Base-by-base conservation (phyloP, 2,888 invertebrate species). In the Agrilus mali region DNA sequence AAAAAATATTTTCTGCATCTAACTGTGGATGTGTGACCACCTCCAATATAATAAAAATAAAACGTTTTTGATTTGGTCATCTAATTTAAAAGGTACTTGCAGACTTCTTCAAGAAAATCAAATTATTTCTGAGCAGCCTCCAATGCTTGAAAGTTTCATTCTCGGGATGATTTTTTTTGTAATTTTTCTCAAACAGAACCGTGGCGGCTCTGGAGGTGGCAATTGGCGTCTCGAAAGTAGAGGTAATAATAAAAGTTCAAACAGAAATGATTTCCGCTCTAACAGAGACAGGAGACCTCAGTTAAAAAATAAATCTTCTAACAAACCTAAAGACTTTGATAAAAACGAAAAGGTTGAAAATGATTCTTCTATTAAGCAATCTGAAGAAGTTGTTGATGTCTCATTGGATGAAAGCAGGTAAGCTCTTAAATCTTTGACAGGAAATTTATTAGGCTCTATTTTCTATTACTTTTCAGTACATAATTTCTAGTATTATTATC, bases 351-450 rank as follows among this genome's bases (percentile, higher is more conserved):
- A 45, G 10, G 50, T 52, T 15, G 47, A 48, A n/a, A 47, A 51
- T 38, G 55, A 56, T 40, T 42, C 54, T 38, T 55, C 56, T 31
- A 46, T 46, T 33, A 57, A 56, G 34, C 58, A 57, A 13, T 45
- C 38, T 37, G 44, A 53, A 32, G 40, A 44, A n/a, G 45, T 40
- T 37, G 38, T 42, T 39, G 42, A 44, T 44, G 44, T 34, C 42
- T 40, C 44, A 31, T 34, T 41, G 17, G 46, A 46, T 36, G 44
- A 46, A 13, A 48, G 15, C 46, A 48, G 46, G 48, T 48, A 48
- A 48, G 48, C 27, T 27, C 8, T 27, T 27, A 10, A 27, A 27
- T 3, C 10, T 27, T 7, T 27, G 8, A 8, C 27, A 27, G 27
- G 27, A 27, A 27, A 27, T 27, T 27, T 10, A 27, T 27, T 10